Evolutionary conservation across 2,888 invertebrate genomes (phyloP), one percentile per base, ranked within the genome.

Genomic region (Suillia variegata): DNA sequence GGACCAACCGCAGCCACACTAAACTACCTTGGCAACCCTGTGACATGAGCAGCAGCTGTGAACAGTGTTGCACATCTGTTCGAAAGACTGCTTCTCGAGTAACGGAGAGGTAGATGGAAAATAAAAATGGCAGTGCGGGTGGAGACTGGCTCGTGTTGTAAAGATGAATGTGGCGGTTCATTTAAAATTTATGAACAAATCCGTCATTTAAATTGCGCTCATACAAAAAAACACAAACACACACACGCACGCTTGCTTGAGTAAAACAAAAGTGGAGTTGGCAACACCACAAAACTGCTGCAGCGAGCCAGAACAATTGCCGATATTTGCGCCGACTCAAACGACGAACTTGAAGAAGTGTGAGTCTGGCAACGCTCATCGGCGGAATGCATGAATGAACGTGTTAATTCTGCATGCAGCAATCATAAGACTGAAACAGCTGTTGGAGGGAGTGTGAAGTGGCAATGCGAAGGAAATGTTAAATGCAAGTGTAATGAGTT

Each of bases 151-250:
- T 8, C 21, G 49, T 59, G 45, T n/a, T 34, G 33, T 22, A 18
- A 47, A 56, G 56, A 48, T 59, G 56, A 56, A 59, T 59, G 48
- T 53, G 54, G 34, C 52, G 54, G 31, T 51, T 59, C 54, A 59
- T 60, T 60, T 54, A 18, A 50, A 59, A 54, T 59, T 54, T 55
- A 59, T 59, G 54, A 55, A 45, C 54, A 54, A 54, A 59, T 59
- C 59, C 42, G 54, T 59, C 59, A 54, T 54, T 50, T 50, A 50
- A 60, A 60, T 50, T 45, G 34, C 42, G 50, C 34, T 5, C 45
- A 45, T 18, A 18, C 45, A 45, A 49, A 13, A 4, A 31, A 21
- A n/a, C n/a, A 31, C 20, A 54, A 18, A 45, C n/a, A n/a, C n/a
- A n/a, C n/a, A n/a, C n/a, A n/a, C n/a, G n/a, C n/a, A n/a, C n/a